Evolutionary conservation across 2,888 invertebrate species (phyloP).

Genomic region (Drepanosiphum platanoidis): DNA sequence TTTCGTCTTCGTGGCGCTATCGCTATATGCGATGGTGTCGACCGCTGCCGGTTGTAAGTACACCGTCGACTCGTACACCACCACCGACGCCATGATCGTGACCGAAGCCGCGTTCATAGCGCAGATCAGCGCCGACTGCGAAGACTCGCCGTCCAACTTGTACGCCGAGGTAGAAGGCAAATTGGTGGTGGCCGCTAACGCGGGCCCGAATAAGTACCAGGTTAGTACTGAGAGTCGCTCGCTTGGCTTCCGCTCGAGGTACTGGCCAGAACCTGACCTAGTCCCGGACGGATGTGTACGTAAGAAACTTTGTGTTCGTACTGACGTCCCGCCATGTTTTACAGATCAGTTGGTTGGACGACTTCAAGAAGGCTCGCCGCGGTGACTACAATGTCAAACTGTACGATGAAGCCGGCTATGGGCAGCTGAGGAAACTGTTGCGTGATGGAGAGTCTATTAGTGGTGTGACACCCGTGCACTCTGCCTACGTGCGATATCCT

Average conservation of each 20-base stretch:
- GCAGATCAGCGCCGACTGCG: conserved; percentile 87
- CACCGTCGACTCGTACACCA: conserved; percentile 77
- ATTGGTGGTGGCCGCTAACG: conserved; percentile 81
- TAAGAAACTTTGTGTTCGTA: too few species aligned
- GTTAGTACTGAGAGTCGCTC: conserved; percentile 83
- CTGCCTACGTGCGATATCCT: conserved; percentile 78
- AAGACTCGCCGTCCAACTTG: conserved; percentile 76
- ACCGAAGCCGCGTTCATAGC: conserved; percentile 90
- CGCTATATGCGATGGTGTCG: conserved; percentile 16
- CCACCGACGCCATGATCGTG: conserved; percentile 90
- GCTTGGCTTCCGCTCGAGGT: too few species aligned
- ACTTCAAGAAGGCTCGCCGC: conserved; percentile 81
- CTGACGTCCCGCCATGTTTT: not conserved
- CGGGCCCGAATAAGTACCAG: conserved; percentile 78
- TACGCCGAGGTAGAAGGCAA: conserved; percentile 91
- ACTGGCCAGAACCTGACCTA: too few species aligned
- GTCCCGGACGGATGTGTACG: too few species aligned
- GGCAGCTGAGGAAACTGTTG: conserved; percentile 83
- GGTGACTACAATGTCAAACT: conserved; percentile 84
- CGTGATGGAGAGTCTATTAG: conserved; percentile 75
- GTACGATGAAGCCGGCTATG: conserved; percentile 92
- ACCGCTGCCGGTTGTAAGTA: conserved; percentile 70
- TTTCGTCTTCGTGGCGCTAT: conserved; percentile 15
- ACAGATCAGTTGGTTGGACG: conserved; percentile 95
- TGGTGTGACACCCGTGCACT: conserved; percentile 76